A percentile compares a stretch with the other conserved stretches of the same genome.
These are phyloP conservation scores for Molorchus minor DNA, from an alignment of 2,888 invertebrate genomes.

Conservation along the genomic window DNA sequence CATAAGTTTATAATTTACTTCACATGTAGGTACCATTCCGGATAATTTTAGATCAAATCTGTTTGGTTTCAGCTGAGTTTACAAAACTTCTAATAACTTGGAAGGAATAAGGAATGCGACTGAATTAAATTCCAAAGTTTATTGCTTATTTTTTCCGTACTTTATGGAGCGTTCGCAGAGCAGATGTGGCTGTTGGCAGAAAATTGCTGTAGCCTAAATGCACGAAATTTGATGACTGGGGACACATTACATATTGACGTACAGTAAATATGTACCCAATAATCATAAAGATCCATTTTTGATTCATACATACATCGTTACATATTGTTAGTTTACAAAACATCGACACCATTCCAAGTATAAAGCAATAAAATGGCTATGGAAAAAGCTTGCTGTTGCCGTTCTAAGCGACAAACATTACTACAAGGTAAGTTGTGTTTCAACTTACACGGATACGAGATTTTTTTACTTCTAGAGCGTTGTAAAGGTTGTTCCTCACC, in stretches of 20 bases:
- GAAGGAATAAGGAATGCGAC: constrained; percentile 8
- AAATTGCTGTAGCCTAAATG: constrained; percentile 16
- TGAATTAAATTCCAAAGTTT: not conserved
- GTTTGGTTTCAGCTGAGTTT: constrained; percentile 17
- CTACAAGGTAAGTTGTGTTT: too few relatives aligned
- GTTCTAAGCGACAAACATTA: too few relatives aligned
- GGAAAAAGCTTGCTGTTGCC: too few relatives aligned
- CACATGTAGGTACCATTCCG: constrained; percentile 13
- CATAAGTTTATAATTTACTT: constrained; percentile 11
- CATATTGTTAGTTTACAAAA: too few relatives aligned
- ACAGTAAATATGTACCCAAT: constrained; percentile 14
- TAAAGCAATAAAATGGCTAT: too few relatives aligned
- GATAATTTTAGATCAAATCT: constrained; percentile 24
- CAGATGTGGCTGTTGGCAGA: not conserved
- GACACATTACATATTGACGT: constrained; percentile 13
- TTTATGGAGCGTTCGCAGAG: not conserved
- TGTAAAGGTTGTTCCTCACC: too few relatives aligned
- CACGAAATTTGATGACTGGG: constrained; percentile 17
- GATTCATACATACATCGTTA: constrained; percentile 8
- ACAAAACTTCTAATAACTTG: not conserved
- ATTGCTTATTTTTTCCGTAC: not conserved
- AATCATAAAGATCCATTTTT: constrained; percentile 17
- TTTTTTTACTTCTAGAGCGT: too few relatives aligned
- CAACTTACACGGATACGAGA: too few relatives aligned
- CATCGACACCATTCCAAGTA: too few relatives aligned